Conservation (phyloP, 2,797 vertebrate genomes). For the Sebastes vulpes region DNA sequence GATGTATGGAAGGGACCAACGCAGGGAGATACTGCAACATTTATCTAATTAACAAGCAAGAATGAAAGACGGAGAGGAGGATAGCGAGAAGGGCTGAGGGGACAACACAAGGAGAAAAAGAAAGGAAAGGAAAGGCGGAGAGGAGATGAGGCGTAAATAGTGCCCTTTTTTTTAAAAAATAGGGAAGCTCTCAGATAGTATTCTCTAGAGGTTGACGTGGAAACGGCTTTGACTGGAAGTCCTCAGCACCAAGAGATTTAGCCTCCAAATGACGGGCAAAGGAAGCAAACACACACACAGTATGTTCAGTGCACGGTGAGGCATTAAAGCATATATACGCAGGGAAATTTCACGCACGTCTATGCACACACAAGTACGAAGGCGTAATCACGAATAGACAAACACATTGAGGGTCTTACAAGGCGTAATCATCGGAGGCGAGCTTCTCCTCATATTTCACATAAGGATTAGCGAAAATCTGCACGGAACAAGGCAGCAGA, state of each 20-base stretch:
- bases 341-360: slow-evolving; percentile 26
- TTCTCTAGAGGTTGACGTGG: slow-evolving; percentile 47
- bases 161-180: background rate
- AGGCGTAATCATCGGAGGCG: slow-evolving; percentile 61
- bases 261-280: slow-evolving; percentile 36
- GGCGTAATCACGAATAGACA: slow-evolving; percentile 64
- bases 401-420: slow-evolving; percentile 69
- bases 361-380: slow-evolving; percentile 13
- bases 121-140: background rate
- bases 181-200: slow-evolving; percentile 13
- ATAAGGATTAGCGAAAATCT: slow-evolving; percentile 73
- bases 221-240: slow-evolving; percentile 55
- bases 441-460: slow-evolving; percentile 67
- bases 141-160: slow-evolving; percentile 3
- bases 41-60: slow-evolving; percentile 73
- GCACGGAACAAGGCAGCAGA: slow-evolving; percentile 50
- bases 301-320: background rate
- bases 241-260: slow-evolving; percentile 56
- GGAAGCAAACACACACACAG: slow-evolving; percentile 5
- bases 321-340: slow-evolving; percentile 39
- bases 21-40: slow-evolving; percentile 54
- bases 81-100: background rate
- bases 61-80: slow-evolving; percentile 22
- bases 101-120: background rate
- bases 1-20: slow-evolving; percentile 55